Conservation (phyloP, 1,140 invertebrate genomes). For the Drosophila kepulauana region DNA sequence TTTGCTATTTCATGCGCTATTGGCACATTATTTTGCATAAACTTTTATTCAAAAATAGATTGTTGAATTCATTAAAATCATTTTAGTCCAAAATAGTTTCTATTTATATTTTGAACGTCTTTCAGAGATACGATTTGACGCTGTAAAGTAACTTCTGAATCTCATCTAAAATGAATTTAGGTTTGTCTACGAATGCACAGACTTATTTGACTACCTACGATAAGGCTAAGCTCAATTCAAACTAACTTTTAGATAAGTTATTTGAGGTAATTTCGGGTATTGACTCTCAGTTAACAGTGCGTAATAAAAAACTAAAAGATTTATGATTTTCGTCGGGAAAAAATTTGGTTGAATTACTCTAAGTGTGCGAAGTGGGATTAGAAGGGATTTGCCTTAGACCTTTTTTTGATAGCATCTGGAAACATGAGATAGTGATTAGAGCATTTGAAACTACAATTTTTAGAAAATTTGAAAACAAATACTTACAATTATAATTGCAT, state of each 20-base stretch:
- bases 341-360: not conserved
- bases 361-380: not conserved
- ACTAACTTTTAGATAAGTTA: not conserved
- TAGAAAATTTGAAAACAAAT: not conserved
- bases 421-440: not conserved
- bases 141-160: too few species aligned
- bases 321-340: not conserved
- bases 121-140: too few species aligned
- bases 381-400: not conserved
- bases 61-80: too few species aligned
- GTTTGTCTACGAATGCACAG: not conserved
- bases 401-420: not conserved
- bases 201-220: not conserved
- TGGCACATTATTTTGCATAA: too few species aligned
- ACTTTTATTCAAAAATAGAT: too few species aligned
- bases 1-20: too few species aligned
- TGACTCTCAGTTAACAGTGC: constrained; percentile 1
- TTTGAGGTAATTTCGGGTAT: constrained; percentile 5
- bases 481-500: not conserved
- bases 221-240: constrained; percentile 3
- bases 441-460: not conserved
- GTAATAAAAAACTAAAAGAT: constrained; percentile 1
- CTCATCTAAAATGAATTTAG: not conserved
- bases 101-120: too few species aligned
- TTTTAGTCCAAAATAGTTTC: too few species aligned